Conservation (phyloP, 2,113 vertebrate genomes). For the Rhabdomys dilectus region DNA sequence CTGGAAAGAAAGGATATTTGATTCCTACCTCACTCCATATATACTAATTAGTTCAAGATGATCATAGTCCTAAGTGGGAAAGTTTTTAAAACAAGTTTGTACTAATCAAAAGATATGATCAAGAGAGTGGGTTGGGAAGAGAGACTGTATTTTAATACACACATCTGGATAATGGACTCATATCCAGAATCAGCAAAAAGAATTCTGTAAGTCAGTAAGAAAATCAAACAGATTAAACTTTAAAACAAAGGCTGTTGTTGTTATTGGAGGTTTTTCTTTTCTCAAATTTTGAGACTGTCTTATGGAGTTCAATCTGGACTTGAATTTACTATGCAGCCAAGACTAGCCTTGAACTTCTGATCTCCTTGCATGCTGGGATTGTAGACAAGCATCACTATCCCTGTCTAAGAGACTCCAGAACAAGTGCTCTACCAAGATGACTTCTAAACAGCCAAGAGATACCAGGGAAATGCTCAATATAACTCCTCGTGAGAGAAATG, state of each 20-base stretch:
- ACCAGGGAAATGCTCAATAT: background rate
- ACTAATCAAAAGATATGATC: slow-evolving; percentile 51
- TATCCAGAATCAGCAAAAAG: slow-evolving; percentile 13
- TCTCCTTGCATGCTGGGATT: background rate
- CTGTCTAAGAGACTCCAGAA: background rate
- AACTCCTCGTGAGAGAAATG: background rate
- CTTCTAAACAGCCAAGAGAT: slow-evolving; percentile 36
- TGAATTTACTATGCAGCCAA: background rate
- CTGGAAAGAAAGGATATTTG: slow-evolving; percentile 57
- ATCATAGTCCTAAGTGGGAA: slow-evolving; percentile 31
- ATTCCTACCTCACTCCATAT: slow-evolving; percentile 61
- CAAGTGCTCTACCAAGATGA: background rate
- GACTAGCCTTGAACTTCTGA: background rate
- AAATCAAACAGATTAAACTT: slow-evolving; percentile 17
- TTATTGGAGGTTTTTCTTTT: background rate
- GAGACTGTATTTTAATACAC: slow-evolving; percentile 15
- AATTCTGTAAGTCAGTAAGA: background rate
- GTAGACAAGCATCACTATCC: background rate
- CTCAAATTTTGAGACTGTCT: background rate
- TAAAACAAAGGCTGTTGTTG: slow-evolving; percentile 25
- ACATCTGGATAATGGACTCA: slow-evolving; percentile 6
- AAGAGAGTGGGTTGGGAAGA: slow-evolving; percentile 1
- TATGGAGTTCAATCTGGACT: background rate
- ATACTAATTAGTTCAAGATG: slow-evolving; percentile 68
- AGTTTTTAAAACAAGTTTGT: slow-evolving; percentile 17